Evolutionary conservation across 2,113 vertebrate species (phyloP).

Genomic region (Clarias gariepinus): DNA sequence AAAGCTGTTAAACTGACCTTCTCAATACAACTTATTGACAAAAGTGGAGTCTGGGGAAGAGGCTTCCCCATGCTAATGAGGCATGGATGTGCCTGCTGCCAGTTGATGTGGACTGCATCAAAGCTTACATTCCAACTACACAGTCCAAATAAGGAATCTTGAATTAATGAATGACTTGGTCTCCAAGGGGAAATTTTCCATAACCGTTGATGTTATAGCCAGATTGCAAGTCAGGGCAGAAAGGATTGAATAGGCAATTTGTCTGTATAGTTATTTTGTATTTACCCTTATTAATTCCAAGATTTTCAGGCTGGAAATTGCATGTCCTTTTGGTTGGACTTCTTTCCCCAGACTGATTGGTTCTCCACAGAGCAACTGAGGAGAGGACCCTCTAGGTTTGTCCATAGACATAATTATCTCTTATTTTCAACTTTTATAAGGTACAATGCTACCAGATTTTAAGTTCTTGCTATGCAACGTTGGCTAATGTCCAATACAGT

Average conservation of each 20-base stretch:
- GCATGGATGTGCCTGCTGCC: conserved; percentile 67
- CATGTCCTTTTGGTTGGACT: conserved; percentile 46
- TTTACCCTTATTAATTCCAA: conserved; percentile 73
- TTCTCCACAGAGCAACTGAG: neutral
- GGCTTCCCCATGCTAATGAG: conserved; percentile 69
- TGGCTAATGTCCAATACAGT: neutral
- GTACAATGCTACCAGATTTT: neutral
- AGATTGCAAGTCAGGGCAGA: conserved; percentile 59
- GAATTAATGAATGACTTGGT: conserved; percentile 77
- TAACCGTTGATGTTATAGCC: conserved; percentile 71
- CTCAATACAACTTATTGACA: conserved; percentile 20
- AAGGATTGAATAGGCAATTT: conserved; percentile 9
- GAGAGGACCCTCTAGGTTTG: neutral
- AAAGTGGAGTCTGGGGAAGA: conserved; percentile 37
- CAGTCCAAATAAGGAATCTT: conserved; percentile 76
- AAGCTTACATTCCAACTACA: conserved; percentile 64
- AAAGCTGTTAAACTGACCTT: conserved; percentile 8
- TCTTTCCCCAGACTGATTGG: neutral
- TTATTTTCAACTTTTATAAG: neutral
- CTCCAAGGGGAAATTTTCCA: conserved; percentile 75
- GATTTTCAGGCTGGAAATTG: conserved; percentile 60
- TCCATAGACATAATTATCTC: neutral
- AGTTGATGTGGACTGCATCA: conserved; percentile 68
- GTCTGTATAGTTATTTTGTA: conserved; percentile 29
- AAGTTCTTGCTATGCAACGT: neutral